Conservation (phyloP, 1,140 invertebrate genomes). For the Eumeta japonica region DNA sequence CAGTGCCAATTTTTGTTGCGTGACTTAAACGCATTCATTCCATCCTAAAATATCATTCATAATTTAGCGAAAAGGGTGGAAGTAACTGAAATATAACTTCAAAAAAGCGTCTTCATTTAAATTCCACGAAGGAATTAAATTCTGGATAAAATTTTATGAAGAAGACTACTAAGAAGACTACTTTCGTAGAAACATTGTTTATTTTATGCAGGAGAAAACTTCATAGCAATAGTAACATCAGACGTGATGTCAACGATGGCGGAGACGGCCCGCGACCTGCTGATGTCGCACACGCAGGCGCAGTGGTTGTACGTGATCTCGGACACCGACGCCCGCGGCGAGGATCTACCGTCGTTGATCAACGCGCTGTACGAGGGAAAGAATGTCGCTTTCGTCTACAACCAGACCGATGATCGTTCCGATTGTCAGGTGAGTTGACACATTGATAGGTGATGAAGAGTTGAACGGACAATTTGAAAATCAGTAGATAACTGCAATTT, state of each 20-base stretch:
- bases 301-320: slow-evolving; percentile 81
- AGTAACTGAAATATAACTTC: too few species aligned
- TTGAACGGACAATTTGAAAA: too few species aligned
- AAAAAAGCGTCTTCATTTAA: too few species aligned
- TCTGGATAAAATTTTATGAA: too few species aligned
- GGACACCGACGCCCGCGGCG: slow-evolving; percentile 52
- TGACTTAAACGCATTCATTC: slow-evolving; percentile 1
- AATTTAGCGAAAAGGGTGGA: too few species aligned
- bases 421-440: slow-evolving; percentile 55
- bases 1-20: not conserved
- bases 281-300: slow-evolving; percentile 67
- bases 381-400: slow-evolving; percentile 79
- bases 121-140: too few species aligned
- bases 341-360: slow-evolving; percentile 57
- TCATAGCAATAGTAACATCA: slow-evolving; percentile 50
- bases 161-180: too few species aligned
- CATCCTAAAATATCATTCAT: too few species aligned
- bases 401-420: slow-evolving; percentile 58
- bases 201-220: slow-evolving; percentile 47
- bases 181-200: not conserved
- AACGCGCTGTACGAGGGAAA: slow-evolving; percentile 71
- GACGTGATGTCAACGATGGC: slow-evolving; percentile 61
- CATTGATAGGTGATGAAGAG: too few species aligned
- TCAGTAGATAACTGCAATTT: too few species aligned
- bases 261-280: slow-evolving; percentile 64